Base-by-base conservation (phyloP, 1,140 invertebrate genomes). In the Temnothorax curvispinosus region DNA sequence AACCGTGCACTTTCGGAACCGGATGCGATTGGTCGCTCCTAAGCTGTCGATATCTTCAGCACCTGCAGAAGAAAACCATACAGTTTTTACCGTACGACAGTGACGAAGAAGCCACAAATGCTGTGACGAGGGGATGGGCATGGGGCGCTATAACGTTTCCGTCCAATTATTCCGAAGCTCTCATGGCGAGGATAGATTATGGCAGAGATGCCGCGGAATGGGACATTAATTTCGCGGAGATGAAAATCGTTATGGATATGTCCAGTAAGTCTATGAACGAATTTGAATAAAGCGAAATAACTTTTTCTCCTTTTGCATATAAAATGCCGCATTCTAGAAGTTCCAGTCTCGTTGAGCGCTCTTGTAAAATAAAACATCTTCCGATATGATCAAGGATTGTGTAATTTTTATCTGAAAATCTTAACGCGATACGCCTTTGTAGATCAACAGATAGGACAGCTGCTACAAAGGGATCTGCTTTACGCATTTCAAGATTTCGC, bases 371-470 rank as follows among this genome's bases (percentile, higher is more conserved):
- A 27, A 27, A 41, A 56, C 8, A 38, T 58, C 7, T 41, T 58
- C 6, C 35, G 3, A 62, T 76, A 32, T 47, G 13, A 60, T 41
- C 7, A n/a, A 52, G 18, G 64, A 5, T 56, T 74, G 15, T 21
- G 3, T 54, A 62, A 72, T 35, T 62, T 82, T 75, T 50, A 44
- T 44, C 18, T 65, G 13, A 62, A 6, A 27, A 18, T 27, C 5
- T 1, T 77, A 62, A 76, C 9, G n/a, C 9, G 0, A 21, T 13
- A 44, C 47, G n/a, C 56, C 3, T 21, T 75, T 21, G 47, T 94
- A 99, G 98, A 99, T 96, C 98, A 99, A 94, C 98, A 99, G 96
- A 98, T 99, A 88, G 97, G 98, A 1, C 97, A 97, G 88, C 96
- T 98, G 87, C 94, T 99, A 35, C 97, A 97, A 90, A 95, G 97